Conservation (phyloP, 2,797 vertebrate species). For the Miichthys miiuy region DNA sequence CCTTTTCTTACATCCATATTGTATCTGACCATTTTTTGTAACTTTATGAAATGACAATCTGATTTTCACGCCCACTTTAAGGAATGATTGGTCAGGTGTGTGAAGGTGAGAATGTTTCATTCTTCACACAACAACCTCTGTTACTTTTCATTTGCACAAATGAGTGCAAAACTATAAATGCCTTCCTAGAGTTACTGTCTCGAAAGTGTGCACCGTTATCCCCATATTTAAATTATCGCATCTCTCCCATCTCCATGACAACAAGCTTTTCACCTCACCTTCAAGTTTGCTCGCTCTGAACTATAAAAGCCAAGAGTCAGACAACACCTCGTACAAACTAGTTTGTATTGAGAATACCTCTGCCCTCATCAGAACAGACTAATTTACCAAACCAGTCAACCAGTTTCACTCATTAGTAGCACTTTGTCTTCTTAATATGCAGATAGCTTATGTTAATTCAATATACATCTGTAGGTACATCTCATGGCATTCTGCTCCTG, state of each 20-base stretch:
- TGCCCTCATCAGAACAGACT: background rate
- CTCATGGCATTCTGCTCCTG: conserved; percentile 23
- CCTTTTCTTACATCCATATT: background rate
- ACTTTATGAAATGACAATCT: too few species aligned
- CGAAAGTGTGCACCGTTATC: background rate
- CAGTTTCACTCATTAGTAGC: background rate
- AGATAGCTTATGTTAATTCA: background rate
- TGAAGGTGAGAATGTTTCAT: background rate
- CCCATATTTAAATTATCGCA: background rate
- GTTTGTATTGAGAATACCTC: background rate
- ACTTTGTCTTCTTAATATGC: conserved; percentile 8
- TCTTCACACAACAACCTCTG: background rate
- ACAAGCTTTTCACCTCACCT: background rate
- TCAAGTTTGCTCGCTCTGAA: background rate
- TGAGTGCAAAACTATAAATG: background rate
- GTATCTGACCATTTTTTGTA: too few species aligned
- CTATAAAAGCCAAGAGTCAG: background rate
- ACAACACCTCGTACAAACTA: background rate
- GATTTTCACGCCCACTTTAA: too few species aligned
- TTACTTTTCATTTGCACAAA: background rate
- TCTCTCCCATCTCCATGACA: background rate
- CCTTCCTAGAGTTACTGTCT: background rate
- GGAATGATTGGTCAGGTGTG: background rate
- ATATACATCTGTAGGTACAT: conserved; percentile 26
- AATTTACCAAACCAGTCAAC: background rate